Evolutionary conservation across 2,113 vertebrate species (phyloP), one percentile per base, ranked within the genome.

Genomic region (Oryzias woworae): DNA sequence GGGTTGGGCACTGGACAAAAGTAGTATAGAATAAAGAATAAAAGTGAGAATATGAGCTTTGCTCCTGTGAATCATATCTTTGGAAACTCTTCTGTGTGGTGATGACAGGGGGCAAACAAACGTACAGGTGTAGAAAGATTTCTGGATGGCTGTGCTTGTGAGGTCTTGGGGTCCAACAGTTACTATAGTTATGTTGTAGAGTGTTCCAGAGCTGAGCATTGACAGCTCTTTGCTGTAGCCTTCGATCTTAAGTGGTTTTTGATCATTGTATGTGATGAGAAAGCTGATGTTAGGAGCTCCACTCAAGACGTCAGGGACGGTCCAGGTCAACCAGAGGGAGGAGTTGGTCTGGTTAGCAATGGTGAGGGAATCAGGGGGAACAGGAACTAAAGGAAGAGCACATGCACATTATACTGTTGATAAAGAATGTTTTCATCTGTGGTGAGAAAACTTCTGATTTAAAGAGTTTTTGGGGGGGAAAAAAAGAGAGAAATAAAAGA

Each of bases 81-180:
- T 3, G 4, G 16, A 45, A 45, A 5, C 16, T 4, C 5, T 45
- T 45, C 6, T 20, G 7, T 48, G 47, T 8, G 1, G 36, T 8
- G 36, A 36, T 12, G 36, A 36, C 36, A 2, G 36, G 12, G 10
- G 10, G 36, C 10, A 10, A 8, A 12, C 2, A 31, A 51, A 61
- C 87, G 89, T 58, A 90, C 87, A 4, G 0, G 88, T 90, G 17
- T 41, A 83, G n/a, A 16, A 1, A 8, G 58, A 73, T 0, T 0
- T 6, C 10, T 1, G 0, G 20, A 71, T 41, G 5, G 0, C 0
- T 0, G 0, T 12, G 59, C 88, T 89, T 3, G 0, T 46, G 13
- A 80, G 46, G 24, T 52, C 23, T n/a, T 85, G 43, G 0, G 80
- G 78, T 66, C 86, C 87, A 18, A 68, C 18, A 23, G 86, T 82